A percentile compares a stretch with the other conserved stretches of the same genome.
These are phyloP conservation scores for Cydia splendana DNA, from an alignment of 1,140 invertebrate species.

Conservation along the genomic window DNA sequence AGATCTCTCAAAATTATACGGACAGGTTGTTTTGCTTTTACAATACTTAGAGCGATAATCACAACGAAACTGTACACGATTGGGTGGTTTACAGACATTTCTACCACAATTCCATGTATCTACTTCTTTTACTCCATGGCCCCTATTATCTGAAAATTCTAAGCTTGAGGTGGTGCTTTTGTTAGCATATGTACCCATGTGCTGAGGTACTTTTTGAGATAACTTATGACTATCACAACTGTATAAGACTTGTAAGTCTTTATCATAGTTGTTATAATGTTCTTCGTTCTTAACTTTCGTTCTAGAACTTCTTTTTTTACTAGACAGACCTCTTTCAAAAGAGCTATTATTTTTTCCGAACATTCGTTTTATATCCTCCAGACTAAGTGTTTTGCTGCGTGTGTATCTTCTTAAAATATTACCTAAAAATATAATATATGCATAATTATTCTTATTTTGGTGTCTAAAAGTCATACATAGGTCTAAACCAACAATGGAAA, in stretches of 20 bases:
- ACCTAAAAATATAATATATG: conserved; percentile 8
- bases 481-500: no score
- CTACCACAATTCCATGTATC: not conserved
- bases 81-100: not conserved
- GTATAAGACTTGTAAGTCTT: not conserved
- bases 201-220: not conserved
- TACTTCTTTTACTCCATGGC: not conserved
- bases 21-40: not conserved
- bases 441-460: not conserved
- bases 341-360: not conserved
- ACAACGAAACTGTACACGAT: not conserved
- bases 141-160: not conserved
- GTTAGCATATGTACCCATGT: not conserved
- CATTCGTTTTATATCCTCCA: not conserved
- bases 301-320: conserved; percentile 2
- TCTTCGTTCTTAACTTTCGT: not conserved
- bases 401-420: not conserved
- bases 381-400: conserved; percentile 4
- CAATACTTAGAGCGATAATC: not conserved
- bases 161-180: not conserved
- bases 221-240: not conserved
- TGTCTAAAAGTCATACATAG: no score
- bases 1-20: not conserved
- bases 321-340: not conserved
- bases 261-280: not conserved